A percentile compares a stretch with the other conserved stretches of the same genome.
These are phyloP conservation scores for Lerista edwardsae DNA, from an alignment of 2,797 vertebrate species.

Conservation along the genomic window DNA sequence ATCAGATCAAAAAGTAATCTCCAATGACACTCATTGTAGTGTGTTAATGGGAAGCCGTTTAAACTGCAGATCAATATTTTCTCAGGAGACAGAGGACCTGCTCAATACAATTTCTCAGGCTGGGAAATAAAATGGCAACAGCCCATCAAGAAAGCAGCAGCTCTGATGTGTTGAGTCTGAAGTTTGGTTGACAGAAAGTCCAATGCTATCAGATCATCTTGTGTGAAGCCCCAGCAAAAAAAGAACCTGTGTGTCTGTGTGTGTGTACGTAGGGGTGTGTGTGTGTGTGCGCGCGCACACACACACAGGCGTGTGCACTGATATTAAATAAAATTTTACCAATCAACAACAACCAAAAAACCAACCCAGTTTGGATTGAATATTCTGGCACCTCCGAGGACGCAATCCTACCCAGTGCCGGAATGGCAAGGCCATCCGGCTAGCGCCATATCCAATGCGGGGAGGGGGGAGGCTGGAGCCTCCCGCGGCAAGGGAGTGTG, in stretches of 20 bases:
- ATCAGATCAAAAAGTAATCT: constrained; percentile 38
- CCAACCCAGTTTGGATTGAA: background rate
- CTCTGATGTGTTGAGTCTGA: constrained; percentile 33
- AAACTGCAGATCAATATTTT: constrained; percentile 49
- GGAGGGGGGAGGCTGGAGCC: no score
- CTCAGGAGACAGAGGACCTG: constrained; percentile 41
- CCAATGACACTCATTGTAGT: constrained; percentile 40
- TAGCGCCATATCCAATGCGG: no score
- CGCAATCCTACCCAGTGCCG: no score
- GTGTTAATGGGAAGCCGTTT: constrained; percentile 61
- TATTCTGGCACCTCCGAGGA: background rate
- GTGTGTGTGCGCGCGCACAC: no score
- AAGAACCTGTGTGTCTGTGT: no score
- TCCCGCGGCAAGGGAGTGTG: no score
- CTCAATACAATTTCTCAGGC: constrained; percentile 23
- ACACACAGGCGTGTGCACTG: no score
- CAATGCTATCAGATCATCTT: background rate
- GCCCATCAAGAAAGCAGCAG: background rate
- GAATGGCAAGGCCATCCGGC: no score
- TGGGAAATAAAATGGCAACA: constrained; percentile 25
- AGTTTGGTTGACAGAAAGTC: constrained; percentile 9
- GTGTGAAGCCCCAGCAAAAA: background rate
- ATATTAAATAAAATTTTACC: background rate
- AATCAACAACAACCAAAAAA: background rate
- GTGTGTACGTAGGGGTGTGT: no score